Evolutionary conservation across 92 coral and sea anemone species (phyloP).

Genomic region (Muricea muricata): DNA sequence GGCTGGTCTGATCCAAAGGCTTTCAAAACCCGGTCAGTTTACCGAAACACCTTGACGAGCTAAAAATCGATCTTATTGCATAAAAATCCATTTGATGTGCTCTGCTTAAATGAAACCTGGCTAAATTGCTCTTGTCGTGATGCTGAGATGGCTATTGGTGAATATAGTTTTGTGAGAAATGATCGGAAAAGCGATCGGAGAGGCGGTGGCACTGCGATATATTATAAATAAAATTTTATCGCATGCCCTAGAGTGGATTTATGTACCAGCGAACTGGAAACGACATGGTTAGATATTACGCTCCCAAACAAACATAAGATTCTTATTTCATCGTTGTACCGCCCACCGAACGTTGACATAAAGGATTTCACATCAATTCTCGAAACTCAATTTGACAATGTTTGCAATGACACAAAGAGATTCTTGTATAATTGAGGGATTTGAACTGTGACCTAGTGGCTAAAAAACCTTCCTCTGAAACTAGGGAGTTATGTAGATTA

Average conservation of each 20-base stretch:
- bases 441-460: too few species aligned
- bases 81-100: conserved; percentile 33
- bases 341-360: not conserved
- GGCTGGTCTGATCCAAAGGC: conserved; percentile 46
- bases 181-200: conserved; percentile 10
- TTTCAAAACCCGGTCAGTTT: conserved; percentile 31
- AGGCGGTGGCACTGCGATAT: conserved; percentile 31
- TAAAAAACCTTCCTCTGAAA: too few species aligned
- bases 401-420: too few species aligned
- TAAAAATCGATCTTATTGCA: conserved; percentile 23
- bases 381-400: too few species aligned
- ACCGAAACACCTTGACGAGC: conserved; percentile 30
- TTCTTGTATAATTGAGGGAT: too few species aligned
- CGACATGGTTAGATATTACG: not conserved
- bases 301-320: not conserved
- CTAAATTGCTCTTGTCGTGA: not conserved
- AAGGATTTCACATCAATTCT: too few species aligned
- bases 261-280: not conserved
- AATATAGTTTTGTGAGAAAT: conserved; percentile 17
- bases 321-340: not conserved
- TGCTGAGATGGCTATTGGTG: conserved; percentile 1
- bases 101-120: conserved; percentile 20
- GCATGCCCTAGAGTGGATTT: not conserved
- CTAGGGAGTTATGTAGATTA: too few species aligned
- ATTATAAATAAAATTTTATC: conserved; percentile 28